These are phyloP conservation scores for Neogobius melanostomus DNA, from an alignment of 2,113 vertebrate genomes.

Conservation along the genomic window DNA sequence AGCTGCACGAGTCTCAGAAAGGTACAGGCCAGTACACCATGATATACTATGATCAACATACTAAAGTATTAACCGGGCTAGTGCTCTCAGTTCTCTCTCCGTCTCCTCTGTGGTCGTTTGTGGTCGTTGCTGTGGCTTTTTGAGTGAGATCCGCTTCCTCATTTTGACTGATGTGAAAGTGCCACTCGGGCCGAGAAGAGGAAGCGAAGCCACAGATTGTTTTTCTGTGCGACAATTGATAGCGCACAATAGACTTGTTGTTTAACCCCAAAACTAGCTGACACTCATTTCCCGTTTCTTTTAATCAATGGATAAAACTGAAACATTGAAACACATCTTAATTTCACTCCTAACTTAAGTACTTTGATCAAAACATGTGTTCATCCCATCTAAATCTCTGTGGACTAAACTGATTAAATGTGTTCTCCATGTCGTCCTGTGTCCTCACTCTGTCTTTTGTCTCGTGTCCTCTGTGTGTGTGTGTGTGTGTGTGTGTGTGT, in stretches of 20 bases:
- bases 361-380: neutral
- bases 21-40: conserved; percentile 68
- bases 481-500: conserved; percentile 15
- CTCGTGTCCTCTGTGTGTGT: neutral
- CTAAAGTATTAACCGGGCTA: no score
- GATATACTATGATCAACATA: no score
- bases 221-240: no score
- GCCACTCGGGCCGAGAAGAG: neutral
- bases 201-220: neutral
- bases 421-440: neutral
- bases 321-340: no score
- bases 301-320: no score
- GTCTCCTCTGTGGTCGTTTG: conserved; percentile 43
- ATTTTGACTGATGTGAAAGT: neutral
- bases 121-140: conserved; percentile 9
- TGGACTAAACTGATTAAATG: neutral
- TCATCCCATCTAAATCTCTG: neutral
- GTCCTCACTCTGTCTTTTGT: conserved; percentile 3
- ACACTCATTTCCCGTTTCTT: no score
- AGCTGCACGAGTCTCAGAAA: conserved; percentile 97
- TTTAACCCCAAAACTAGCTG: neutral
- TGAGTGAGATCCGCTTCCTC: conserved; percentile 38
- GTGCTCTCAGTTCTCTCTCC: no score
- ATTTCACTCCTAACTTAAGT: no score
- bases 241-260: neutral